Conservation (phyloP, 1,140 invertebrate genomes). For the Pygmarrhopalites habei region DNA sequence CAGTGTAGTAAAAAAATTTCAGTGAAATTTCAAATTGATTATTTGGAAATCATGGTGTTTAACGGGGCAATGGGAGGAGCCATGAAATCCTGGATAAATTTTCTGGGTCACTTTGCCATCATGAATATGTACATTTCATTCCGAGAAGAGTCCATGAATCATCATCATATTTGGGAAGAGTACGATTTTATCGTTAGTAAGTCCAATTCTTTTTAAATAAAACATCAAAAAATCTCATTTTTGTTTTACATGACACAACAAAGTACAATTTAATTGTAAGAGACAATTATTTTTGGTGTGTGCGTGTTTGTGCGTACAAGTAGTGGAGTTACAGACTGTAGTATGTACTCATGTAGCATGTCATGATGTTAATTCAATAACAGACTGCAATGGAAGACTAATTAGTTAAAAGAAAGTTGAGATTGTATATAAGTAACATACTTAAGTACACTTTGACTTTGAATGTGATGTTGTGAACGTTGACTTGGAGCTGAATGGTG, state of each 20-base stretch:
- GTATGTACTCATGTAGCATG: too few relatives aligned
- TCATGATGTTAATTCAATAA: not conserved
- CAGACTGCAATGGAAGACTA: too few relatives aligned
- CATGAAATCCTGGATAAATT: conserved; percentile 30
- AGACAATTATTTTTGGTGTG: not conserved
- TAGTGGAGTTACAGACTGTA: too few relatives aligned
- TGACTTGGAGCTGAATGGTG: too few relatives aligned
- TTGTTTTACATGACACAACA: too few relatives aligned
- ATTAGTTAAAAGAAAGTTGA: too few relatives aligned
- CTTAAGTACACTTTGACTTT: too few relatives aligned
- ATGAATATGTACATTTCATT: conserved; percentile 31
- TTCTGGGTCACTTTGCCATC: conserved; percentile 29
- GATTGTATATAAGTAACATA: too few relatives aligned
- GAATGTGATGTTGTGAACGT: too few relatives aligned
- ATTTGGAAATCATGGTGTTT: too few relatives aligned
- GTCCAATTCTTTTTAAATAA: not conserved
- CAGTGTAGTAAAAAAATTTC: too few relatives aligned
- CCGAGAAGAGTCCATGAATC: conserved; percentile 24
- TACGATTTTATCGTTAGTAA: conserved; percentile 36
- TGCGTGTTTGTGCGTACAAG: not conserved
- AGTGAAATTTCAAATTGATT: too few relatives aligned
- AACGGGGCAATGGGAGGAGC: not conserved
- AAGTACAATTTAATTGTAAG: not conserved
- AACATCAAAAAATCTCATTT: not conserved
- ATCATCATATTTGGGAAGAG: conserved; percentile 11